Evolutionary conservation across 64 coral and sea anemone species (phyloP).

Genomic region (Actinia equina): DNA sequence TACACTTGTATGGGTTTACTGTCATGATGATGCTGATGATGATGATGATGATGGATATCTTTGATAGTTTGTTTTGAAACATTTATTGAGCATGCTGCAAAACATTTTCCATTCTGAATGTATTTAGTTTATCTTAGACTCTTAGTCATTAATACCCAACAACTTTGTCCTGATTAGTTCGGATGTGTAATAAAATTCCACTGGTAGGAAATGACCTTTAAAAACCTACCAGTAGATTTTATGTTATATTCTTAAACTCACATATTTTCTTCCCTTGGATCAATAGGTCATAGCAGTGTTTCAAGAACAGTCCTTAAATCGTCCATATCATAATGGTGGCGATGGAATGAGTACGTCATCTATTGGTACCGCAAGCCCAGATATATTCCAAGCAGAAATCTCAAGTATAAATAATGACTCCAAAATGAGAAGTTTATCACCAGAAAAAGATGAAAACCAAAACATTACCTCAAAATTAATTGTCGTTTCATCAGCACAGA

Average conservation of each 20-base stretch:
- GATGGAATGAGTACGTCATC: conserved; percentile 89
- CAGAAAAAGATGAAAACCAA: conserved; percentile 44
- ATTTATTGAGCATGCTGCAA: too few relatives aligned
- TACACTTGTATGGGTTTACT: too few relatives aligned
- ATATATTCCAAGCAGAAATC: conserved; percentile 60
- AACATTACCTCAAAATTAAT: conserved; percentile 32
- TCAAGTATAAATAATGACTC: background rate
- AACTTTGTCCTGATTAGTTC: too few relatives aligned
- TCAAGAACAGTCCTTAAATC: conserved; percentile 67
- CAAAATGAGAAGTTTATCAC: background rate
- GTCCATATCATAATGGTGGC: conserved; percentile 78
- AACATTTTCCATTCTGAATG: too few relatives aligned
- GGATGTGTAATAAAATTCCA: too few relatives aligned
- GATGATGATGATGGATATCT: too few relatives aligned
- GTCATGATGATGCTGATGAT: too few relatives aligned
- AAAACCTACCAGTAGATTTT: too few relatives aligned
- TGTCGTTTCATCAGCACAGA: conserved; percentile 3
- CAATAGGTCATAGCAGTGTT: conserved; percentile 81
- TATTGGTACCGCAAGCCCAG: conserved; percentile 83
- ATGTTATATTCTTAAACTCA: background rate
- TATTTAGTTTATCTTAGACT: too few relatives aligned
- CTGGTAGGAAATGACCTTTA: too few relatives aligned
- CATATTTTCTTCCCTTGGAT: background rate
- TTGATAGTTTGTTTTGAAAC: too few relatives aligned
- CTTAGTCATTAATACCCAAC: too few relatives aligned